Evolutionary conservation across 35 echinoderm and acorn worm species (phyloP).

Genomic region (Strongylocentrotus purpuratus): DNA sequence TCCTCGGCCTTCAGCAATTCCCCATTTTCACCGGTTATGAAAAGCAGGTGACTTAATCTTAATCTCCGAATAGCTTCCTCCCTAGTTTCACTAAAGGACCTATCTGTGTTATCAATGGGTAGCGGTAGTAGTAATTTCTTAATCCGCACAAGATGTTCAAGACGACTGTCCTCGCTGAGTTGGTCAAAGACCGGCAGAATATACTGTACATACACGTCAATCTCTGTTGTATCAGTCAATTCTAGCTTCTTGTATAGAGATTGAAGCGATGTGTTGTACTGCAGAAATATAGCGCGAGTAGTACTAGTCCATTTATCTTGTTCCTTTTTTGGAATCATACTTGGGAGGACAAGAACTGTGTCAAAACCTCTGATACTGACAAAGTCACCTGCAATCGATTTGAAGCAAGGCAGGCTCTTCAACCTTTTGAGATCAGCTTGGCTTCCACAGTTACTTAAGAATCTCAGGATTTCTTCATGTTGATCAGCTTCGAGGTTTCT

Average conservation of each 20-base stretch:
- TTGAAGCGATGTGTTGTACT: background rate
- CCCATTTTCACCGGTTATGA: background rate
- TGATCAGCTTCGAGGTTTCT: background rate
- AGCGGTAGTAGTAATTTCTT: background rate
- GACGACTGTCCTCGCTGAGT: slow-evolving; percentile 27
- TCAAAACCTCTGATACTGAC: slow-evolving; percentile 6
- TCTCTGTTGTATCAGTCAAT: background rate
- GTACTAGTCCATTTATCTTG: slow-evolving; percentile 31
- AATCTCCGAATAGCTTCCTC: background rate
- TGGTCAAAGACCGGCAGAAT: slow-evolving; percentile 46
- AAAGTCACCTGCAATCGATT: slow-evolving; percentile 23
- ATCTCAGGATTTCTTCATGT: slow-evolving; percentile 26
- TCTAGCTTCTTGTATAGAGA: background rate
- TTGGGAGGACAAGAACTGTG: background rate
- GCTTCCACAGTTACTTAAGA: background rate
- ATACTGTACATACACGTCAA: slow-evolving; percentile 36
- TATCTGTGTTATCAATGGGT: background rate
- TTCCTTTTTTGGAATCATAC: background rate
- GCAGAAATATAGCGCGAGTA: slow-evolving; percentile 8
- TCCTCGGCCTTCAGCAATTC: background rate
- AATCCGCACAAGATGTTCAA: slow-evolving; percentile 47
- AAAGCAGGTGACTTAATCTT: background rate
- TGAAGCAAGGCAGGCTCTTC: slow-evolving; percentile 62
- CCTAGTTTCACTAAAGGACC: background rate
- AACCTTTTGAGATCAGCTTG: background rate